phyloP scores from a whole-genome alignment of 2,113 vertebrate genomes.

The Myocastor coypus region DNA sequence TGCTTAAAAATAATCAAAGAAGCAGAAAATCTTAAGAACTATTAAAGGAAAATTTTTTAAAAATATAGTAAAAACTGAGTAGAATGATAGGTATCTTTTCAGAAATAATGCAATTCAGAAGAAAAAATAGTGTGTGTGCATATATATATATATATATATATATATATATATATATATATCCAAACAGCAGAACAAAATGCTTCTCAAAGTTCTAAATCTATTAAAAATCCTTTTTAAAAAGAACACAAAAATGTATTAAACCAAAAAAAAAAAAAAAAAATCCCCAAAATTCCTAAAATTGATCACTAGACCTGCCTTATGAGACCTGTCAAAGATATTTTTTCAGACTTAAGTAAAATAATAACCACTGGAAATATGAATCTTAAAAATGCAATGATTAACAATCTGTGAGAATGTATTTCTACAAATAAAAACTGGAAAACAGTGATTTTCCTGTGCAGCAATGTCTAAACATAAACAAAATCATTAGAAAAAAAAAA shows the following conservation, averaged over 20 bases:
- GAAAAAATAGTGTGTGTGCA: too few relatives aligned
- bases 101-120: background rate
- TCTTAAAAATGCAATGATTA: background rate
- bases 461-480: background rate
- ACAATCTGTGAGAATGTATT: background rate
- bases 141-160: too few relatives aligned
- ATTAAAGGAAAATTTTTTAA: background rate
- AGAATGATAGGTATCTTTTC: background rate
- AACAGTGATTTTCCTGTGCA: background rate
- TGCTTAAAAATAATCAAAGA: background rate
- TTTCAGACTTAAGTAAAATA: background rate
- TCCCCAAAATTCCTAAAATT: background rate
- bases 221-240: background rate
- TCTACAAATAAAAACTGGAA: background rate
- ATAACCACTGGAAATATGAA: background rate
- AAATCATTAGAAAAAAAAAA: background rate
- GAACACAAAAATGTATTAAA: background rate
- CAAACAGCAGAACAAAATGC: background rate
- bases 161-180: too few relatives aligned
- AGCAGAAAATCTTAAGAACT: background rate
- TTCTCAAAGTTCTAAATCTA: background rate
- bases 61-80: background rate
- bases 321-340: background rate
- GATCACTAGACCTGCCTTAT: background rate
- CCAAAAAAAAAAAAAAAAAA: background rate